Percentiles rank a stretch among this genome's conserved stretches.
Conservation (phyloP, 2,888 invertebrate species). For the Erebia epiphron region DNA sequence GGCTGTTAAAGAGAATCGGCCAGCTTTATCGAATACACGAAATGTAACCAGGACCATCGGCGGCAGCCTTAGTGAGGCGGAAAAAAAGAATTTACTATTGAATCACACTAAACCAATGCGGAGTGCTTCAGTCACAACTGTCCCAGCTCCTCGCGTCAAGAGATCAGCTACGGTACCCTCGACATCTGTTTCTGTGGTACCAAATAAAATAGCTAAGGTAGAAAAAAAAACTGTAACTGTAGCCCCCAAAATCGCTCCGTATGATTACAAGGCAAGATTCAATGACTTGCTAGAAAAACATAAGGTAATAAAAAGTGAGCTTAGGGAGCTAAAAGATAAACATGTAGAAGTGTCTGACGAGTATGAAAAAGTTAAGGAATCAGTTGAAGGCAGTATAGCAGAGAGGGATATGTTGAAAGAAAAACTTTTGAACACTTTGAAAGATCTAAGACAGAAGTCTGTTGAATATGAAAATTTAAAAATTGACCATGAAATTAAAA, state of each 20-base stretch:
- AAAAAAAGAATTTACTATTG: constrained; percentile 65
- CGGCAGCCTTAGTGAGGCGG: constrained; percentile 67
- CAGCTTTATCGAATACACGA: constrained; percentile 55
- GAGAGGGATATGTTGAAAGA: constrained; percentile 69
- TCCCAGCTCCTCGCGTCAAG: constrained; percentile 63
- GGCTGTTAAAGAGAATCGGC: constrained; percentile 67
- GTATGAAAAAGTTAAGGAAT: constrained; percentile 76
- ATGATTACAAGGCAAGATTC: constrained; percentile 86
- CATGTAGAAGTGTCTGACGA: constrained; percentile 78
- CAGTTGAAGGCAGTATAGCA: constrained; percentile 55
- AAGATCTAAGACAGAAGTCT: constrained; percentile 64
- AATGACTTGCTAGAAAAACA: constrained; percentile 84
- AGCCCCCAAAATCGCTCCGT: constrained; percentile 83
- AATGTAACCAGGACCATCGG: constrained; percentile 56
- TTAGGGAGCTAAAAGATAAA: constrained; percentile 76
- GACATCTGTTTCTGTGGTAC: constrained; percentile 48
- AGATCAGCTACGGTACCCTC: constrained; percentile 66
- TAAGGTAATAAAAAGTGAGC: constrained; percentile 78
- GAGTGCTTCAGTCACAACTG: constrained; percentile 45
- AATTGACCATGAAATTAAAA: constrained; percentile 69
- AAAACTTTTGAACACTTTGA: constrained; percentile 61
- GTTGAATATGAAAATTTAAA: constrained; percentile 65
- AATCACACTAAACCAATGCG: constrained; percentile 69
- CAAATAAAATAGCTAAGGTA: constrained; percentile 63
- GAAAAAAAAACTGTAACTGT: constrained; percentile 65